These are phyloP conservation scores for Ptiloglossa arizonensis DNA, from an alignment of 1,140 invertebrate genomes.

Conservation along the genomic window DNA sequence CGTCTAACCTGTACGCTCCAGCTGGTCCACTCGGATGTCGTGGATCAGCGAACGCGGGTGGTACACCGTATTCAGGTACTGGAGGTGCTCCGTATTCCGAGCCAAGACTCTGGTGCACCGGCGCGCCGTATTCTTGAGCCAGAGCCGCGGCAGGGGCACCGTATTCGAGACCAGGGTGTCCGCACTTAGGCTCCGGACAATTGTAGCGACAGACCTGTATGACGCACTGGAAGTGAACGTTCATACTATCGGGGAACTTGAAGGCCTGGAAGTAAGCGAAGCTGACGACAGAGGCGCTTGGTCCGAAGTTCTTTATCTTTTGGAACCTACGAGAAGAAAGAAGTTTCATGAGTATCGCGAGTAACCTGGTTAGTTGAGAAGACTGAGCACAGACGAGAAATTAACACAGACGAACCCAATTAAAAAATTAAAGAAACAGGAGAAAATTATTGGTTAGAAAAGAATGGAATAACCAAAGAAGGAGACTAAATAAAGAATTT, in stretches of 20 bases:
- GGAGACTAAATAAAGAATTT: too few relatives aligned
- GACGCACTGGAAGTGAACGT: slow-evolving; percentile 98
- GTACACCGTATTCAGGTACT: slow-evolving; percentile 87
- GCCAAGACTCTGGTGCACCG: slow-evolving; percentile 82
- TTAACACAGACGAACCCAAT: too few relatives aligned
- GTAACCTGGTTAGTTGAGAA: too few relatives aligned
- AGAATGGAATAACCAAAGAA: too few relatives aligned
- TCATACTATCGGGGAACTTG: slow-evolving; percentile 98
- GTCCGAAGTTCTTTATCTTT: slow-evolving; percentile 97
- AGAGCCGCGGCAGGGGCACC: slow-evolving; percentile 85
- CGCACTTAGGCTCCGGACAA: slow-evolving; percentile 95
- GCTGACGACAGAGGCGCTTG: slow-evolving; percentile 95
- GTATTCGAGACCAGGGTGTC: slow-evolving; percentile 86
- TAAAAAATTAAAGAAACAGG: too few relatives aligned
- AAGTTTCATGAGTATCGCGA: too few relatives aligned
- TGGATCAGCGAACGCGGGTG: slow-evolving; percentile 91
- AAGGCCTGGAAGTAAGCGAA: slow-evolving; percentile 98
- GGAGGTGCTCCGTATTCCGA: slow-evolving; percentile 88
- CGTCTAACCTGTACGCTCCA: slow-evolving; percentile 85
- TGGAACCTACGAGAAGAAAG: slow-evolving; percentile 87
- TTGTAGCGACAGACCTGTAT: slow-evolving; percentile 97
- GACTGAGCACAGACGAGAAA: too few relatives aligned
- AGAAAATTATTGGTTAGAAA: too few relatives aligned
- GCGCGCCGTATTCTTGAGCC: slow-evolving; percentile 86
- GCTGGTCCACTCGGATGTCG: slow-evolving; percentile 90